phyloP scores from a whole-genome alignment of 1,140 invertebrate species.

The Drosophila tropicalis region DNA sequence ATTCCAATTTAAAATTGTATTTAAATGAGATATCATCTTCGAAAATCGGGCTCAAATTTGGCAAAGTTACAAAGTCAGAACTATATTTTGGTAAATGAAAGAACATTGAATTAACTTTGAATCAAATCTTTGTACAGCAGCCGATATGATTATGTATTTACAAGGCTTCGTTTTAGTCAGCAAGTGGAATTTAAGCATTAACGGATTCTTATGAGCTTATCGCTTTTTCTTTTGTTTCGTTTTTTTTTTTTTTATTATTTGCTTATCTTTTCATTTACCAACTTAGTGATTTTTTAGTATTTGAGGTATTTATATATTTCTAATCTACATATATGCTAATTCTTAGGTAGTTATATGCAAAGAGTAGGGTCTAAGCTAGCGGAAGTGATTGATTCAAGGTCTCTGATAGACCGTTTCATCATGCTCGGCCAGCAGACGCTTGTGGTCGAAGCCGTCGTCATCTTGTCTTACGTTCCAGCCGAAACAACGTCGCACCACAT shows the following conservation, averaged over 20 bases:
- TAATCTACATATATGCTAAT: conserved; percentile 8
- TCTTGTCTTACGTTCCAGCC: conserved; percentile 53
- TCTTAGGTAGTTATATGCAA: background rate
- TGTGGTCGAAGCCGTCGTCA: conserved; percentile 51
- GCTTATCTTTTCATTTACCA: background rate
- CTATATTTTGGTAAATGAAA: no score
- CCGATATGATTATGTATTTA: no score
- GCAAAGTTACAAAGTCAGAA: no score
- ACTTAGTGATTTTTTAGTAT: background rate
- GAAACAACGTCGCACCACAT: conserved; percentile 45
- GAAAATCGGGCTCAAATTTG: no score
- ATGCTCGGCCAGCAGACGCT: conserved; percentile 43
- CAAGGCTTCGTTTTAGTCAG: no score
- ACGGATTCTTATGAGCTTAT: background rate
- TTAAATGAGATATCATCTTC: no score
- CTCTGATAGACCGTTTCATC: conserved; percentile 32
- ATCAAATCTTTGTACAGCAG: no score
- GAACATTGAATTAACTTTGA: no score
- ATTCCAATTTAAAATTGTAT: no score
- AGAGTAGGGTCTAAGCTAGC: background rate
- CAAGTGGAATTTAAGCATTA: background rate
- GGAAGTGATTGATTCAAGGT: background rate
- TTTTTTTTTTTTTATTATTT: background rate
- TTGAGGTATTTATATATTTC: conserved; percentile 1
- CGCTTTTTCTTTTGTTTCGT: no score